These are phyloP conservation scores for Syrista parreyssii DNA, from an alignment of 2,888 invertebrate genomes.

Conservation along the genomic window DNA sequence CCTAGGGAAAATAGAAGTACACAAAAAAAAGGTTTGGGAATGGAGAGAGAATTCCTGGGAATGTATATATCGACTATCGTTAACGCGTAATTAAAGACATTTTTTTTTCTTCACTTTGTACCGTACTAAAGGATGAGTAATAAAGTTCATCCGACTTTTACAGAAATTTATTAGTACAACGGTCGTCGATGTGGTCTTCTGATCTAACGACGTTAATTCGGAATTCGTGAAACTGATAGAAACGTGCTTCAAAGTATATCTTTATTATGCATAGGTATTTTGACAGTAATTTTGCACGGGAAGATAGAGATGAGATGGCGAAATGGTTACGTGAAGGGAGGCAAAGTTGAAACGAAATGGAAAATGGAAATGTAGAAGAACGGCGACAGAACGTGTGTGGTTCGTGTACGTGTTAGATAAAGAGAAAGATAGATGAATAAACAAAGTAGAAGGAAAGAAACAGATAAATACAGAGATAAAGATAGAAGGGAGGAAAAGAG, in stretches of 20 bases:
- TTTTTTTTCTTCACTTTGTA: neutral
- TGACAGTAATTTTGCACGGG: neutral
- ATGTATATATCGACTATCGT: neutral
- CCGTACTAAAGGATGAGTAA: conserved; percentile 29
- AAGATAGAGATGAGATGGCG: neutral
- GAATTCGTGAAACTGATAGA: neutral
- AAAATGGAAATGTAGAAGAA: neutral
- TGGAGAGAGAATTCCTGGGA: neutral
- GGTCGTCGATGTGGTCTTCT: neutral
- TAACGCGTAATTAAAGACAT: neutral
- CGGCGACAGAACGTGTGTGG: neutral
- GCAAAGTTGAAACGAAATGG: neutral
- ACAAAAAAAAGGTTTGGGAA: neutral
- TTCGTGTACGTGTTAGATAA: neutral
- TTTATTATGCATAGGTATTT: neutral
- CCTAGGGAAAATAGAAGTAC: neutral
- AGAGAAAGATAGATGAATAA: conserved; percentile 26
- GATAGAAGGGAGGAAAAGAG: conserved; percentile 55
- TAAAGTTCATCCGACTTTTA: conserved; percentile 23
- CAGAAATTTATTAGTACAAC: neutral
- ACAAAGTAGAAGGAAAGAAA: conserved; percentile 37
- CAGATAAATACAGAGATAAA: conserved; percentile 25
- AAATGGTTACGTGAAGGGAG: neutral
- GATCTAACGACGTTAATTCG: neutral
- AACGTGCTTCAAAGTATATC: neutral